phyloP scores from a whole-genome alignment of 2,113 vertebrate genomes.

The Silurus asotus region DNA sequence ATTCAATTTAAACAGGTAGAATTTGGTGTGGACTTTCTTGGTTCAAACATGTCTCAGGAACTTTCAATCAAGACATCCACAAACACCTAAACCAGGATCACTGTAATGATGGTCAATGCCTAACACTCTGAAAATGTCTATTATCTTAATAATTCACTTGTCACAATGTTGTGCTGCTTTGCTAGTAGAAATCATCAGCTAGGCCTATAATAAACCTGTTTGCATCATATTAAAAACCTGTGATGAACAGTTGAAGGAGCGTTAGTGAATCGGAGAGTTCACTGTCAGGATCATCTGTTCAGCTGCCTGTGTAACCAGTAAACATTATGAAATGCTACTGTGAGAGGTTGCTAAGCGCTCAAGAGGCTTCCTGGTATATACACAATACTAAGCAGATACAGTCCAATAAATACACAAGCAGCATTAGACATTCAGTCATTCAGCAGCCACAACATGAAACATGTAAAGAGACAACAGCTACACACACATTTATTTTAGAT shows the following conservation, averaged over 20 bases:
- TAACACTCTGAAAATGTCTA: not conserved
- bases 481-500: not conserved
- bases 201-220: conserved; percentile 7
- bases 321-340: conserved; percentile 32
- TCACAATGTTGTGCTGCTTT: not conserved
- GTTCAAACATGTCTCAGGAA: not conserved
- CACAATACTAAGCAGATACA: conserved; percentile 1
- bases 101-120: not conserved
- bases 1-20: too few species aligned
- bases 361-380: not conserved
- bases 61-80: not conserved
- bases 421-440: not conserved
- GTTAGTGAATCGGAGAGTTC: not conserved
- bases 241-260: conserved; percentile 1
- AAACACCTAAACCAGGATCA: not conserved
- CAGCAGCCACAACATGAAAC: not conserved
- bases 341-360: conserved; percentile 29
- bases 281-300: conserved; percentile 33
- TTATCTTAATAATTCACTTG: not conserved
- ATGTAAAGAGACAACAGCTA: too few species aligned
- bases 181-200: not conserved
- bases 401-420: conserved; percentile 12
- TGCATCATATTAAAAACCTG: conserved; percentile 6
- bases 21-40: too few species aligned
- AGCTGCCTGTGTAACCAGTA: conserved; percentile 18